These are phyloP conservation scores for Aphyosemion australe DNA, from an alignment of 2,113 vertebrate species.

Conservation along the genomic window DNA sequence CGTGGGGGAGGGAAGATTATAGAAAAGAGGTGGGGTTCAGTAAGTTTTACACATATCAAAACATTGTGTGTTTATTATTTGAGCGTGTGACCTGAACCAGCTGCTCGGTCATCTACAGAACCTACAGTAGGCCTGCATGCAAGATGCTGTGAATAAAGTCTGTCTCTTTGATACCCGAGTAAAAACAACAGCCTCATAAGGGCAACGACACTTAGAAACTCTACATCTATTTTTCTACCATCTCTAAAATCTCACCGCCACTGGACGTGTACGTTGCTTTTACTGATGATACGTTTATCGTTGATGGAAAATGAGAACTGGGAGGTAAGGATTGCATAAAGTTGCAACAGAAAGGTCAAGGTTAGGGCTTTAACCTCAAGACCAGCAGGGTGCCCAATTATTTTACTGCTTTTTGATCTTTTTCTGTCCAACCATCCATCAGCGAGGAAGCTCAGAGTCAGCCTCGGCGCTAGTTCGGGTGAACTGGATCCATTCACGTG, in stretches of 20 bases:
- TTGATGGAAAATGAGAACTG: not conserved
- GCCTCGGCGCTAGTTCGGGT: not conserved
- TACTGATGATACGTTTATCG: not conserved
- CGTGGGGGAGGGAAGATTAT: constrained; percentile 25
- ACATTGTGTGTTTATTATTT: constrained; percentile 63
- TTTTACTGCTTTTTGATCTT: not conserved
- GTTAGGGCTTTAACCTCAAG: not conserved
- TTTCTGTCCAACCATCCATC: not conserved
- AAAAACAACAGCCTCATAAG: constrained; percentile 22
- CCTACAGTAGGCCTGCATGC: constrained; percentile 34
- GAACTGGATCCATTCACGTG: not conserved
- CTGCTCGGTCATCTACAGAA: constrained; percentile 31
- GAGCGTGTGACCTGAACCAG: constrained; percentile 47
- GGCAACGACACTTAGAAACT: too few species aligned
- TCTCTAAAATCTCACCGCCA: constrained; percentile 2
- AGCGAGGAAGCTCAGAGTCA: not conserved
- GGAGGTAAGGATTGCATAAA: not conserved
- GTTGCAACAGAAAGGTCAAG: not conserved
- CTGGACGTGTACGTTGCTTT: not conserved
- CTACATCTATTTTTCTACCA: not conserved
- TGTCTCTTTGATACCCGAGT: constrained; percentile 39
- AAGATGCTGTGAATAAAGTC: constrained; percentile 47
- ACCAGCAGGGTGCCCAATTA: not conserved
- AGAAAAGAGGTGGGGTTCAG: constrained; percentile 26
- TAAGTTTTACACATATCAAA: constrained; percentile 40